These are phyloP conservation scores for Leptodactylus fallax DNA, from an alignment of 2,797 vertebrate species.

Conservation along the genomic window DNA sequence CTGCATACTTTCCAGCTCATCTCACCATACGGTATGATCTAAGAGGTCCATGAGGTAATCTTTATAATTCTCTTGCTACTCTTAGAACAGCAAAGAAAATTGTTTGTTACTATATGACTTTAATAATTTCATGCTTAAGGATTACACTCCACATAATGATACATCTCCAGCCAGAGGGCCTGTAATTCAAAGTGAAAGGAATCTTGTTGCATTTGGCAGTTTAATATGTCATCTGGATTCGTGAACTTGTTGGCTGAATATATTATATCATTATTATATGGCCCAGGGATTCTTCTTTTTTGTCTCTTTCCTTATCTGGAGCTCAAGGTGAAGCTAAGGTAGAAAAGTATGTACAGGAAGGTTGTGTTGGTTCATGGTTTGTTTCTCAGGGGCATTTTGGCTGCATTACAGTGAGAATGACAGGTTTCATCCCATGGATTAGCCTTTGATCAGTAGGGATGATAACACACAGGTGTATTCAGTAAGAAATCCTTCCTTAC, in stretches of 20 bases:
- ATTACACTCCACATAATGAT: constrained; percentile 19
- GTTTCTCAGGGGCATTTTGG: constrained; percentile 39
- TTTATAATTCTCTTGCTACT: neutral
- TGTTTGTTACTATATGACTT: constrained; percentile 6
- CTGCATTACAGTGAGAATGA: constrained; percentile 58
- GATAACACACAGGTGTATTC: constrained; percentile 38
- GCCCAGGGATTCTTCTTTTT: constrained; percentile 31
- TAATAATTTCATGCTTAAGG: constrained; percentile 42
- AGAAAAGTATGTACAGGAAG: constrained; percentile 41
- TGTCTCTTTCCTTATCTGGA: constrained; percentile 30
- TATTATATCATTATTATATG: constrained; percentile 37
- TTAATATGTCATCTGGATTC: constrained; percentile 26
- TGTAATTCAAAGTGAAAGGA: constrained; percentile 35
- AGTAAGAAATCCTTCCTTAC: accelerated
- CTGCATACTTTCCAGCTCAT: neutral
- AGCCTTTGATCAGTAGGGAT: constrained; percentile 48
- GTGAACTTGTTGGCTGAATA: constrained; percentile 44
- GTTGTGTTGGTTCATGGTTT: constrained; percentile 46
- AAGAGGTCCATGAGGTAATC: neutral
- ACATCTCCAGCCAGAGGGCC: constrained; percentile 24
- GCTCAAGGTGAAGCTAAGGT: constrained; percentile 9
- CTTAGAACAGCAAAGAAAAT: neutral
- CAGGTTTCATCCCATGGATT: constrained; percentile 41
- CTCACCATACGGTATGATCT: neutral
- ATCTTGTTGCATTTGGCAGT: constrained; percentile 32